These are phyloP conservation scores for Phymanthus crucifer DNA, from an alignment of 92 coral and sea anemone genomes.

Conservation along the genomic window DNA sequence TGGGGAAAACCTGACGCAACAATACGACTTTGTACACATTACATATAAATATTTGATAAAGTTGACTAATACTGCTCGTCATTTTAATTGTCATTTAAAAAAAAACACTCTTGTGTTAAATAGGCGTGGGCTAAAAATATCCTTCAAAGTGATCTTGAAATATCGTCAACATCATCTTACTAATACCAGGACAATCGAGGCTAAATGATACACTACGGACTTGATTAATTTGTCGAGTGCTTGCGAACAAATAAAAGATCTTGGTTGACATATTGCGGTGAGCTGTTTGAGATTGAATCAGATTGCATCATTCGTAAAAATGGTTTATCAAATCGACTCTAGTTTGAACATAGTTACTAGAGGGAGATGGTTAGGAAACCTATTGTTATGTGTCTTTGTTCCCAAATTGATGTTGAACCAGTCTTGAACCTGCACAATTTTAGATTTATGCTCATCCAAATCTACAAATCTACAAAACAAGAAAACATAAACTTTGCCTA, in stretches of 20 bases:
- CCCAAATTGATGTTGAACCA: no score
- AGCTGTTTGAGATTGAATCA: background rate
- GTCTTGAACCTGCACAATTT: no score
- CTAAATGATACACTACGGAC: background rate
- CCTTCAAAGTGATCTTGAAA: background rate
- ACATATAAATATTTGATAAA: no score
- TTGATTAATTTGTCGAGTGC: background rate
- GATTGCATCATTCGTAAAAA: background rate
- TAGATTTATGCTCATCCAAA: no score
- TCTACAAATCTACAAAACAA: background rate
- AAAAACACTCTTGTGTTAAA: background rate
- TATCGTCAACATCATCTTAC: no score
- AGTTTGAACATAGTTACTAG: no score
- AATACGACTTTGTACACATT: background rate
- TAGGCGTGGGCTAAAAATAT: background rate
- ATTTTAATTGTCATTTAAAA: background rate
- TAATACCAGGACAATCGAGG: background rate
- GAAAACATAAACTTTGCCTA: no score
- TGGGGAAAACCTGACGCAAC: background rate
- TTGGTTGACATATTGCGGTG: background rate
- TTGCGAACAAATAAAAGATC: background rate
- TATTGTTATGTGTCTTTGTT: no score
- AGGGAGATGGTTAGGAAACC: background rate
- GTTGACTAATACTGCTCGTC: background rate
- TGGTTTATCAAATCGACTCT: background rate